Evolutionary conservation across 2,888 invertebrate genomes (phyloP).

Genomic region (Bombylius major): DNA sequence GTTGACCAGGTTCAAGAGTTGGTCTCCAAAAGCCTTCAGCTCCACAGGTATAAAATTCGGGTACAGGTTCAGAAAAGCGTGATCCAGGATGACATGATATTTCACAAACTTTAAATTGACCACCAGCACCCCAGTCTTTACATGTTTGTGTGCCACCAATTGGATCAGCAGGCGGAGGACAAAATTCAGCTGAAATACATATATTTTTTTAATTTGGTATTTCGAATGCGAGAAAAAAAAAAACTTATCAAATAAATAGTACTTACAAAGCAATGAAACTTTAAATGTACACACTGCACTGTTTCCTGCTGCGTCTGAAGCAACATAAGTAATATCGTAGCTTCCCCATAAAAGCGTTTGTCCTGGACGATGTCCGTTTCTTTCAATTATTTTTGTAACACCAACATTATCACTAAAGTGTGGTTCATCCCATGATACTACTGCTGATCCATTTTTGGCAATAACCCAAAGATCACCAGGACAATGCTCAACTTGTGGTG

Average conservation of each 20-base stretch:
- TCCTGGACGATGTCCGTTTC: conserved; percentile 75
- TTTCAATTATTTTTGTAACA: conserved; percentile 64
- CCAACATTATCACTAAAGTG: conserved; percentile 82
- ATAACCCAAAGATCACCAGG: conserved; percentile 92
- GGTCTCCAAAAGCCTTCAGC: conserved; percentile 97
- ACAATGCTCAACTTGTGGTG: conserved; percentile 79
- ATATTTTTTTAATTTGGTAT: neutral
- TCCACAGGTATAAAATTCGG: conserved; percentile 95
- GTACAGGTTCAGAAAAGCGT: conserved; percentile 84
- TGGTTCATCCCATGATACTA: conserved; percentile 86
- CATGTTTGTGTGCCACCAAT: conserved; percentile 84
- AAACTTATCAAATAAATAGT: neutral
- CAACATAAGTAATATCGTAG: conserved; percentile 89
- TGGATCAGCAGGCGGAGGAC: conserved; percentile 77
- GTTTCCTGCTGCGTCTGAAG: conserved; percentile 83
- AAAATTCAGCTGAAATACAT: conserved; percentile 65
- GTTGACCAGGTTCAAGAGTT: conserved; percentile 62
- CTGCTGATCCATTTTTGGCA: conserved; percentile 79
- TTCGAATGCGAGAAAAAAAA: neutral
- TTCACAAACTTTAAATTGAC: conserved; percentile 91
- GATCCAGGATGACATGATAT: conserved; percentile 76
- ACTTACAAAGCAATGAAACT: conserved; percentile 76
- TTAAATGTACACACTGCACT: conserved; percentile 85
- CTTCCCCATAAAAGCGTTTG: conserved; percentile 81
- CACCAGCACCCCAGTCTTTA: conserved; percentile 92